Base-by-base conservation (phyloP, 2,113 vertebrate species). In the Leiothrix lutea region DNA sequence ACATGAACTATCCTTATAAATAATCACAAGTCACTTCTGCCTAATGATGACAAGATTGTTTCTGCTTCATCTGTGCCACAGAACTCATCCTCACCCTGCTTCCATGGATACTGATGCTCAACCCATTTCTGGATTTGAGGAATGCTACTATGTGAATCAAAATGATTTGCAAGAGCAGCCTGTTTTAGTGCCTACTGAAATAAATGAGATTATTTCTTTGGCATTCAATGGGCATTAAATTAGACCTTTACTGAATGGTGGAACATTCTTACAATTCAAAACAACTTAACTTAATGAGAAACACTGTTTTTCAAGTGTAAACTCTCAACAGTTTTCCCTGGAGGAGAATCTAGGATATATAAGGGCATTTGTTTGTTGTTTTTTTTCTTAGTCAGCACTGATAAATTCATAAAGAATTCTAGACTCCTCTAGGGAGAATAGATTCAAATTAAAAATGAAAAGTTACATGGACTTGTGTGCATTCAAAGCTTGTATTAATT, bases 391-490 rank as follows among this genome's bases (percentile, higher is more conserved):
- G 65, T 87, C 66, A 94, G 61, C 31, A 26, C 18, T 54, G 80
- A 81, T 70, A 85, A 95, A 92, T 88, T 94, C 47, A 58, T 61
- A 71, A 88, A 90, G 29, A 90, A 90, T 72, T 86, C 61, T 54
- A 73, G 44, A n/a, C 16, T 88, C 31, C 73, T 79, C 24, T 40
- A 81, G 73, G 70, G 54, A 71, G n/a, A 67, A 92, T 67, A 94
- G 11, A 88, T 57, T 80, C 40, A 92, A 91, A 96, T 90, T 90
- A 84, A 92, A 93, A 93, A 86, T 66, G 22, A 90, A 74, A 90
- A 96, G 50, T 85, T 83, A 35, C 61, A 78, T 28, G 19, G 38
- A 77, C 9, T 62, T 80, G 11, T 40, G 7, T 78, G 24, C 38
- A 54, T 89, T 94, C 29, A 73, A 80, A 92, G 18, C 50, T 67